Base-by-base conservation (phyloP, 2,797 vertebrate genomes). In the Picus viridis region DNA sequence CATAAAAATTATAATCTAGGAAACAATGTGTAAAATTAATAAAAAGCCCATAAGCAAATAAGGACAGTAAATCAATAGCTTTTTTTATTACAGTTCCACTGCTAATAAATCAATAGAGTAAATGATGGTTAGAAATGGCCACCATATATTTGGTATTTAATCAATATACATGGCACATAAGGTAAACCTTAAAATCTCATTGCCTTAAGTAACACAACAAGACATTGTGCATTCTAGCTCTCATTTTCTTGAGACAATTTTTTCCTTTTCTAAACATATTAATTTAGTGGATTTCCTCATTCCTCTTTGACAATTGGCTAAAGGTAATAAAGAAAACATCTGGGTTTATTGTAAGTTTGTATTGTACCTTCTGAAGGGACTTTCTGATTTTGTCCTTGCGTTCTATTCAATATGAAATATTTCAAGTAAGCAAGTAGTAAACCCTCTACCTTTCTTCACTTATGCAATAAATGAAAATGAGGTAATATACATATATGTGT, bases 31-130 rank as follows among this genome's bases (percentile, higher is more conserved):
- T 95, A 97, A 97, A 97, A 98, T 97, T 95, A 97, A 97, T 97
- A 97, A 97, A 98, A 97, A 97, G 96, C 97, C 97, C 97, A 98
- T 97, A 98, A 98, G 97, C 97, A 98, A 98, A 98, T 97, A 95
- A 96, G 93, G 97, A 97, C 97, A 98, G 97, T 96, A 98, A 98
- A 98, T 98, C 98, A 98, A 98, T 98, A 96, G 83, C 84, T 89
- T 93, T 97, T 98, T 98, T 98, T 98, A 98, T 98, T 98, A 98
- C 96, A 91, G 94, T 97, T 97, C 94, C 96, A 96, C 95, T 94
- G 94, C 95, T 95, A 96, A 96, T 96, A 97, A 98, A 98, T 98
- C 98, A 97, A 98, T 98, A 98, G 93, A 77, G 91, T 97, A 98
- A 98, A 97, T 97, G 97, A 98, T 97, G 97, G 96, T 94, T 97